phyloP scores from a whole-genome alignment of 2,888 invertebrate species.

The Tinea pellionella region DNA sequence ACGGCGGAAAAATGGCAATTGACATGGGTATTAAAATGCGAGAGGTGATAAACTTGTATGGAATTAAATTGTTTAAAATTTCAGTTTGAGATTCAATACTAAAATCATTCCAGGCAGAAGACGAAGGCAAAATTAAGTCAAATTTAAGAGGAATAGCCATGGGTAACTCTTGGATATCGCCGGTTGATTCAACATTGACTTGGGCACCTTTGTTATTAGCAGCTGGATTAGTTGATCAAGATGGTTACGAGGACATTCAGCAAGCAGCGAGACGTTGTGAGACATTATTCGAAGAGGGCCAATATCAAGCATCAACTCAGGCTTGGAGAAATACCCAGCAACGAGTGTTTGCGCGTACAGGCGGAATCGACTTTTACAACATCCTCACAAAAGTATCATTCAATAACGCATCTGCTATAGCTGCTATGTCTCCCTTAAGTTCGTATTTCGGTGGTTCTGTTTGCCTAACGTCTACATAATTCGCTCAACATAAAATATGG shows the following conservation, averaged over 20 bases:
- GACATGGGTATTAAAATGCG: constrained; percentile 77
- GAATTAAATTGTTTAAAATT: background rate
- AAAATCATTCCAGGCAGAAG: constrained; percentile 69
- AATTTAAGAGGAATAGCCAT: constrained; percentile 83
- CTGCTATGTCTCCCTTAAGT: constrained; percentile 7
- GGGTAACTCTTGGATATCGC: constrained; percentile 92
- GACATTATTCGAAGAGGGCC: constrained; percentile 63
- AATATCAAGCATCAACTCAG: constrained; percentile 71
- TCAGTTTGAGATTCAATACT: no score
- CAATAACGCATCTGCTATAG: background rate
- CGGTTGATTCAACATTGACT: constrained; percentile 83
- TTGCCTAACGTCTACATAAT: no score
- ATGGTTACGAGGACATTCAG: constrained; percentile 72
- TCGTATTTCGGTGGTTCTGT: background rate
- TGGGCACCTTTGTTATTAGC: constrained; percentile 85
- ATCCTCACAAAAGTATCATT: constrained; percentile 68
- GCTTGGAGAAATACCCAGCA: constrained; percentile 75
- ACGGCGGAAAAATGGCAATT: constrained; percentile 93
- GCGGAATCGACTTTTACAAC: constrained; percentile 84
- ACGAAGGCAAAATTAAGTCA: constrained; percentile 69
- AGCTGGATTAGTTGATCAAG: constrained; percentile 78
- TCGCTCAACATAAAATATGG: no score
- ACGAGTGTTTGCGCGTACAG: constrained; percentile 71
- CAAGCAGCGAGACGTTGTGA: constrained; percentile 66
- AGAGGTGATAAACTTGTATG: constrained; percentile 41